Evolutionary conservation across 1,140 invertebrate genomes (phyloP).

Genomic region (Temnothorax nylanderi): DNA sequence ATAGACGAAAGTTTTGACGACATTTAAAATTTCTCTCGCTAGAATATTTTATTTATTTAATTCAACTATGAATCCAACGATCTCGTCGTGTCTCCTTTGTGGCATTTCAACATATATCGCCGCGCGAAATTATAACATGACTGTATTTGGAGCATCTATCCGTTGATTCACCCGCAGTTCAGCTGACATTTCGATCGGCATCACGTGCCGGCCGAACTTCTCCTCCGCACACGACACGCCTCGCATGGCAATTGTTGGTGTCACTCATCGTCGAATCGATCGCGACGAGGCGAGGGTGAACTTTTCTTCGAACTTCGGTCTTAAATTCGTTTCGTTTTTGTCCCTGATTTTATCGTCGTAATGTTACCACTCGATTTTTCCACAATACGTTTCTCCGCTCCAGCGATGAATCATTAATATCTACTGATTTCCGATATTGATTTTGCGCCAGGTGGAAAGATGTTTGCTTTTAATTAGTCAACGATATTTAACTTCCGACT

Average conservation of each 20-base stretch:
- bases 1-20: neutral
- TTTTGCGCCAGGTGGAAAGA: neutral
- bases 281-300: neutral
- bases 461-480: neutral
- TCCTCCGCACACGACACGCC: neutral
- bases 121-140: neutral
- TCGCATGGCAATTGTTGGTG: neutral
- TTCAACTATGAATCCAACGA: neutral
- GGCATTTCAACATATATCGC: neutral
- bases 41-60: neutral
- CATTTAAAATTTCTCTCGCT: neutral
- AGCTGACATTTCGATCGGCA: constrained; percentile 82
- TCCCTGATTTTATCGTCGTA: neutral
- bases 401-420: neutral
- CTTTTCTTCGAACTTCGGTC: neutral
- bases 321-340: neutral
- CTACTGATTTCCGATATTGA: neutral
- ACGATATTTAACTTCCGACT: neutral
- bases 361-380: neutral
- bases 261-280: constrained; percentile 22
- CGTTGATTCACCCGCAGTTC: constrained; percentile 80
- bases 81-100: neutral
- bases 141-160: constrained; percentile 79
- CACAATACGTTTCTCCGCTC: neutral
- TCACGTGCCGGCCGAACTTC: constrained; percentile 69